phyloP scores from a whole-genome alignment of 2,113 vertebrate genomes.

The Larimichthys crocea region DNA sequence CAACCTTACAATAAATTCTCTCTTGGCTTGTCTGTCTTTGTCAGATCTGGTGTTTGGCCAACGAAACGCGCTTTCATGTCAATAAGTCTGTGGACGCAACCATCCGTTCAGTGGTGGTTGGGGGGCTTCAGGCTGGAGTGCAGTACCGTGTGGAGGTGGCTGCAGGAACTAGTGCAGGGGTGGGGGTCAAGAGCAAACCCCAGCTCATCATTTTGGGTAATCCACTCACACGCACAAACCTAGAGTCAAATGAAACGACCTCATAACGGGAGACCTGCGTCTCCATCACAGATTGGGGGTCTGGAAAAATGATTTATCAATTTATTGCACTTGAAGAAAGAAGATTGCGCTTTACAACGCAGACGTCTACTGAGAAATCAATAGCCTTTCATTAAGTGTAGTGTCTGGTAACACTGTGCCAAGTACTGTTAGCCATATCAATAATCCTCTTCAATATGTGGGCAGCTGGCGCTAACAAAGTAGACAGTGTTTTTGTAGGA shows the following conservation, averaged over 20 bases:
- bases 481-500: conserved; percentile 80
- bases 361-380: conserved; percentile 77
- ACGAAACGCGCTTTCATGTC: conserved; percentile 94
- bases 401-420: conserved; percentile 81
- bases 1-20: conserved; percentile 32
- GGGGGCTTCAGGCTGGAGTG: conserved; percentile 91
- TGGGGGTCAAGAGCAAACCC: conserved; percentile 93
- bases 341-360: conserved; percentile 74
- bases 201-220: conserved; percentile 95
- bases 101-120: conserved; percentile 93
- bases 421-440: conserved; percentile 84
- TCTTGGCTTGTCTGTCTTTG: conserved; percentile 66
- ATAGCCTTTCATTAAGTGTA: conserved; percentile 84
- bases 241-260: conserved; percentile 67
- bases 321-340: conserved; percentile 79
- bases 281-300: conserved; percentile 57
- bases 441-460: conserved; percentile 83
- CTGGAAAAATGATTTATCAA: conserved; percentile 79
- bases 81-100: conserved; percentile 95
- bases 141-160: conserved; percentile 95
- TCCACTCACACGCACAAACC: conserved; percentile 67
- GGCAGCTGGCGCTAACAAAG: conserved; percentile 78
- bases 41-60: conserved; percentile 96
- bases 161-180: conserved; percentile 92
- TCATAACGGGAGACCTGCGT: conserved; percentile 64